Base-by-base conservation (phyloP, 2,888 invertebrate genomes). In the Aleiodes alternator region DNA sequence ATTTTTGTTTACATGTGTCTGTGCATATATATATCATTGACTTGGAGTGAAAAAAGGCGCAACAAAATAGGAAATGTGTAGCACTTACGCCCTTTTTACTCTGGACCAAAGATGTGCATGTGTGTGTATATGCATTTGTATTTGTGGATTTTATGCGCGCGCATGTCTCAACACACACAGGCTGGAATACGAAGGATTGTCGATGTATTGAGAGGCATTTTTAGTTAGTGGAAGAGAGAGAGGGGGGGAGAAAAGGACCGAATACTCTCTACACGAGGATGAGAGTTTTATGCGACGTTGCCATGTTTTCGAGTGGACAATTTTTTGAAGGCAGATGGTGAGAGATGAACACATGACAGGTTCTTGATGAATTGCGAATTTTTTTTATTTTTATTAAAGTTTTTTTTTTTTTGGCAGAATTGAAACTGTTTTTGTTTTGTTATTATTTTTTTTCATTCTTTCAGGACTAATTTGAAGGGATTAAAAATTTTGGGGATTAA, bases 111-210 rank as follows among this genome's bases (percentile, higher is more conserved):
- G 23, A 23, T 23, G 2, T 23, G 23, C 2, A 23, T 23, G 23
- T 23, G 23, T 23, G 23, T 23, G 23, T 23, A 23, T 23, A 2
- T 23, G 23, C 23, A 23, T 23, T 23, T 23, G 23, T 23, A 23
- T 23, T 23, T 23, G 23, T 23, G 23, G 1, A 23, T 23, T 23
- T 23, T 23, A 59, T 68, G 68, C 68, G 68, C 68, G 68, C 70
- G 61, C 73, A 74, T 73, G 64, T 61, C 59, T 43, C 34, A 23
- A 23, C 23, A 23, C 48, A 56, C 57, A 61, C 71, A 56, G 34
- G 2, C 23, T 23, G 23, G 23, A 23, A 50, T 57, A 69, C 50
- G 34, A 64, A 53, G 29, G 23, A 16, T 6, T 3, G 23, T 23
- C 16, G 50, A 59, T 66, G 64, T 29, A 71, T 29, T 23, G 57